These are phyloP conservation scores for Torymus tubicola DNA, from an alignment of 2,888 invertebrate species.

Conservation along the genomic window DNA sequence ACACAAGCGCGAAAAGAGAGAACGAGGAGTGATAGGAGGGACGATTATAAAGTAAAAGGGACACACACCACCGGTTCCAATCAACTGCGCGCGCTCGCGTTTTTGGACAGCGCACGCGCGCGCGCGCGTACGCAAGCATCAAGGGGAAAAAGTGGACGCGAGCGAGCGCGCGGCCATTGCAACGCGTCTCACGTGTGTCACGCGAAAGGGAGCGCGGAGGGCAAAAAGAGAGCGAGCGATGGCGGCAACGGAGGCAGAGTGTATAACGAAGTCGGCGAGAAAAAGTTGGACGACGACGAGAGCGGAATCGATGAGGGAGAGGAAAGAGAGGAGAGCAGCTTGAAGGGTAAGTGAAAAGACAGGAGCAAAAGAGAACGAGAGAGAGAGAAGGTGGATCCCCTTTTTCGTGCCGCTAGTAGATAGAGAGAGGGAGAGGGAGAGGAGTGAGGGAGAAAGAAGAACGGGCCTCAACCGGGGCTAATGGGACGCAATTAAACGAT, in stretches of 20 bases:
- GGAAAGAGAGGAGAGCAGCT: constrained; percentile 32
- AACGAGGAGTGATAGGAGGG: constrained; percentile 6
- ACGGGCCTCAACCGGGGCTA: constrained; percentile 66
- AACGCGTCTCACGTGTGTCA: constrained; percentile 61
- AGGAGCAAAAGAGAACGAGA: constrained; percentile 57
- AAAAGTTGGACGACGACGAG: constrained; percentile 71
- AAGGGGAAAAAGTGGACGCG: constrained; percentile 40
- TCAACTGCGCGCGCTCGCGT: constrained; percentile 26
- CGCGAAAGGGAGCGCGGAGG: constrained; percentile 44
- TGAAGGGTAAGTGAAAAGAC: constrained; percentile 61
- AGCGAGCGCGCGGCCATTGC: constrained; percentile 54
- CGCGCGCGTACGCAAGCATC: not conserved
- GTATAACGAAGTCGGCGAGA: constrained; percentile 73
- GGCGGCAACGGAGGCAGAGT: constrained; percentile 48
- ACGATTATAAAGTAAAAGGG: constrained; percentile 51
- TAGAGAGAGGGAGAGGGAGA: constrained; percentile 49
- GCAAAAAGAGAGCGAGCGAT: constrained; percentile 66
- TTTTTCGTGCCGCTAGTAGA: constrained; percentile 61
- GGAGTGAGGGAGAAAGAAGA: constrained; percentile 35
- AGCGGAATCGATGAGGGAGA: constrained; percentile 55
- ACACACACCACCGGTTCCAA: constrained; percentile 32
- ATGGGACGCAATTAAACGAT: constrained; percentile 77
- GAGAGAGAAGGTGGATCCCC: constrained; percentile 47
- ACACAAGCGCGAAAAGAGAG: not conserved
- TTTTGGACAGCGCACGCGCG: constrained; percentile 33